Evolutionary conservation across 2,797 vertebrate species (phyloP), one percentile per base, ranked within the genome.

Genomic region (Hyperoplus lanceolatus): DNA sequence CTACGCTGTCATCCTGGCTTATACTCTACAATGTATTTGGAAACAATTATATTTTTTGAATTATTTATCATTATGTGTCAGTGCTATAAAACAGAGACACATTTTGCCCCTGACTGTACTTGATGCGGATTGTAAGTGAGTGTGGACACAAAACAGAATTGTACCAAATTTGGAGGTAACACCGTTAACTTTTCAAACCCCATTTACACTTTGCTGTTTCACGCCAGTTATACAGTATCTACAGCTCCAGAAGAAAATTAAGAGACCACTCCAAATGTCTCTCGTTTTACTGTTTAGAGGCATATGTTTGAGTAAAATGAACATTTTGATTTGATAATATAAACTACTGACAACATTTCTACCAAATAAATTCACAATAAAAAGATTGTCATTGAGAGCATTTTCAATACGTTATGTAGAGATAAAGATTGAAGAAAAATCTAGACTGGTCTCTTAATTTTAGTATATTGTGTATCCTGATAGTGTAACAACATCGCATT

Each of bases 121-220:
- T 71, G 67, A 68, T 55, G 68, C 59, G 51, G 9, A 70, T 18
- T 1, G 51, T 14, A 54, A 53, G 57, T 42, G 62, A 29, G 46
- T 41, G 38, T 82, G 42, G 60, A 75, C n/a, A 66, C 45, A 56
- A 36, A 57, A 42, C 36, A 65, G 6, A 75, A 60, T 0, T 57
- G 7, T 75, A 74, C 21, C 8, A 12, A 70, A 76, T 45, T 16
- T 54, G 14, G n/a, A 55, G 7, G 63, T 56, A 76, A 64, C 48
- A 29, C 7, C 49, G 5, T 70, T 21, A 18, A 29, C 7, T 41
- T 49, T 49, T 73, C 12, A 42, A 12, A 58, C 54, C 53, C 53
- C 16, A 18, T 75, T 81, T 54, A 42, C 56, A 42, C 61, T 38
- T 56, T 71, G 18, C 49, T 63, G 69, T 73, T 72, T 82, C 63